phyloP scores from a whole-genome alignment of 2,797 vertebrate genomes.

The Poliocrania exsul region DNA sequence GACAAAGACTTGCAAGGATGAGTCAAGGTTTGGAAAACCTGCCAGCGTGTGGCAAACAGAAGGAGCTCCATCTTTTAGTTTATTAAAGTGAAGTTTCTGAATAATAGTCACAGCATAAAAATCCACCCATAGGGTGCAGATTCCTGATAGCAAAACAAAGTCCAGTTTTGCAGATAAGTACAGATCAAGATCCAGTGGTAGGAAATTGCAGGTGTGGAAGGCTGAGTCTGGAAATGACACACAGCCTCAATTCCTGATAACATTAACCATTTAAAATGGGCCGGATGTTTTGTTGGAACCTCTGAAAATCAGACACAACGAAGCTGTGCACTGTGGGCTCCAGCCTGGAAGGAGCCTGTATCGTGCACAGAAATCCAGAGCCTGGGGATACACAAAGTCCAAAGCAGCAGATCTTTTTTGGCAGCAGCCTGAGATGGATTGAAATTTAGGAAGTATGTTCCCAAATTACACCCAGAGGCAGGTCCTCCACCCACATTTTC shows the following conservation, averaged over 20 bases:
- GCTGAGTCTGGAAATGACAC: not conserved
- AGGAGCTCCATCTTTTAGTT: not conserved
- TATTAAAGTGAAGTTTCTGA: conserved; percentile 16
- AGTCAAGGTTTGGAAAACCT: conserved; percentile 17
- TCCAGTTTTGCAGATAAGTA: conserved; percentile 41
- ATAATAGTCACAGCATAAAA: not conserved
- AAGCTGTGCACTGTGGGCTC: not conserved
- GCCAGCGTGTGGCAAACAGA: not conserved
- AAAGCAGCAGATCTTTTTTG: not conserved
- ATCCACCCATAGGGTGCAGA: not conserved
- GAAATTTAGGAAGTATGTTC: not conserved
- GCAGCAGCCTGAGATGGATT: not conserved
- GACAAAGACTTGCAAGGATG: conserved; percentile 10
- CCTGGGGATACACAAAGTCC: not conserved
- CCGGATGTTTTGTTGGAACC: not conserved
- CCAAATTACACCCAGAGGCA: not conserved
- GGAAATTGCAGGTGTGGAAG: conserved; percentile 32
- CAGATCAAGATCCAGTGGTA: conserved; percentile 15
- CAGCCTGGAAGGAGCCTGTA: not conserved
- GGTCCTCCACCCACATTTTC: not conserved
- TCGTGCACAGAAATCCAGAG: not conserved
- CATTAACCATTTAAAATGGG: not conserved
- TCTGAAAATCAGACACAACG: not conserved
- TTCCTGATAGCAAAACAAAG: conserved; percentile 14
- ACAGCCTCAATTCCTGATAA: not conserved